These are phyloP conservation scores for Eupleurogrammus muticus DNA, from an alignment of 2,797 vertebrate species.

Conservation along the genomic window DNA sequence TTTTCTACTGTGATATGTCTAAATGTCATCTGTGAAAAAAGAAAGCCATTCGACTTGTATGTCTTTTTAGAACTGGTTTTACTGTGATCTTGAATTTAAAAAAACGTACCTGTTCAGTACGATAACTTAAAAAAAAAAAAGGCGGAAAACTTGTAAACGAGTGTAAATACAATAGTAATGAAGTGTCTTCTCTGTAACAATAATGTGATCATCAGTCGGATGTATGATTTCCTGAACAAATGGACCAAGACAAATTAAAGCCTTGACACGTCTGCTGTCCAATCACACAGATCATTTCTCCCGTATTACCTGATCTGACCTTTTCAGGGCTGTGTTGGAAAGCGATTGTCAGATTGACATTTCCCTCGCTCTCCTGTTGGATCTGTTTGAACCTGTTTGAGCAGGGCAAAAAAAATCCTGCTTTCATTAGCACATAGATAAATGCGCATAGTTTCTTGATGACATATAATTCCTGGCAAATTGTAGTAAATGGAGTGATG, in stretches of 20 bases:
- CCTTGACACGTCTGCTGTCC: not conserved
- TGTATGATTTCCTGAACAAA: not conserved
- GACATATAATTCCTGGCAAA: too few species aligned
- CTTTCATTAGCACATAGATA: not conserved
- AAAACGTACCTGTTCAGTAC: constrained; percentile 1
- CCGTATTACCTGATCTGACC: not conserved
- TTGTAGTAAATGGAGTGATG: not conserved
- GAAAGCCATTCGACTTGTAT: not conserved
- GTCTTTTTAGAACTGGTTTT: constrained; percentile 6
- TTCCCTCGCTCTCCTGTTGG: not conserved
- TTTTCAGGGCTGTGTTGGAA: not conserved
- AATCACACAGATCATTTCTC: not conserved
- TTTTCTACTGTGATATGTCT: constrained; percentile 8
- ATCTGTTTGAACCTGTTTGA: too few species aligned
- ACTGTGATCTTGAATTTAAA: constrained; percentile 27
- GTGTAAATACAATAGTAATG: constrained; percentile 18
- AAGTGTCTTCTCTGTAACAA: constrained; percentile 2
- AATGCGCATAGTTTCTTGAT: too few species aligned
- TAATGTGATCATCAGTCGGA: not conserved
- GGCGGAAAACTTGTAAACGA: not conserved
- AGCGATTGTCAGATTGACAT: not conserved
- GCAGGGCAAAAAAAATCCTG: too few species aligned
- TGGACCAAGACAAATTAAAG: not conserved
- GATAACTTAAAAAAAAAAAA: not conserved
- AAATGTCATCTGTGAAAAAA: not conserved